Evolutionary conservation across 2,888 invertebrate species (phyloP).

Genomic region (Odontomyia ornata): DNA sequence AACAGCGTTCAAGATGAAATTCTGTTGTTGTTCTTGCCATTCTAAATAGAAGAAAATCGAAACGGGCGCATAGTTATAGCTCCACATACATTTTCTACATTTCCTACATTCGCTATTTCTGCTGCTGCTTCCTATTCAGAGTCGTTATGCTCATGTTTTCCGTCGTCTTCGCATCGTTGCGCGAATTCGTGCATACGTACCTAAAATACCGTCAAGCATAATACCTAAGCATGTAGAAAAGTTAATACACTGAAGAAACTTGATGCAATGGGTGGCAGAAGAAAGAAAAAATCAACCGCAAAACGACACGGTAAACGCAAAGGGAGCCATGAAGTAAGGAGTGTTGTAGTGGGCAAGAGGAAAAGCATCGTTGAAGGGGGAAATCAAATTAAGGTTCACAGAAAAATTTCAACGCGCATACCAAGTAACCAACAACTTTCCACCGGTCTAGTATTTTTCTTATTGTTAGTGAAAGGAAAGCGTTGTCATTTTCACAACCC

Average conservation of each 20-base stretch:
- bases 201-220: slow-evolving; percentile 25
- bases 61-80: slow-evolving; percentile 31
- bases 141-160: background rate
- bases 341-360: background rate
- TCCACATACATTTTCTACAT: slow-evolving; percentile 34
- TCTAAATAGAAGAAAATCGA: slow-evolving; percentile 36
- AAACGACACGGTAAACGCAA: background rate
- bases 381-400: slow-evolving; percentile 37
- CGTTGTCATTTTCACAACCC: too few relatives aligned
- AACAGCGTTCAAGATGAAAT: slow-evolving; percentile 23
- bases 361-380: background rate
- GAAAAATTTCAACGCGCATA: slow-evolving; percentile 40
- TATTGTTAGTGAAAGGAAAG: too few relatives aligned
- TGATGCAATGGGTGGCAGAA: slow-evolving; percentile 30
- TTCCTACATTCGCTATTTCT: slow-evolving; percentile 16
- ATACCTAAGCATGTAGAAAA: slow-evolving; percentile 8
- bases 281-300: slow-evolving; percentile 38
- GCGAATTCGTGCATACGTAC: slow-evolving; percentile 31
- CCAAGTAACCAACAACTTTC: slow-evolving; percentile 33
- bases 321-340: background rate
- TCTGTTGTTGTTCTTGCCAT: slow-evolving; percentile 33
- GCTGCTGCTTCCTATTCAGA: background rate
- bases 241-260: slow-evolving; percentile 23
- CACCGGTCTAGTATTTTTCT: too few relatives aligned
- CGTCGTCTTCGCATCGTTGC: slow-evolving; percentile 18